These are phyloP conservation scores for Xenops minutus DNA, from an alignment of 2,797 vertebrate species.

Conservation along the genomic window DNA sequence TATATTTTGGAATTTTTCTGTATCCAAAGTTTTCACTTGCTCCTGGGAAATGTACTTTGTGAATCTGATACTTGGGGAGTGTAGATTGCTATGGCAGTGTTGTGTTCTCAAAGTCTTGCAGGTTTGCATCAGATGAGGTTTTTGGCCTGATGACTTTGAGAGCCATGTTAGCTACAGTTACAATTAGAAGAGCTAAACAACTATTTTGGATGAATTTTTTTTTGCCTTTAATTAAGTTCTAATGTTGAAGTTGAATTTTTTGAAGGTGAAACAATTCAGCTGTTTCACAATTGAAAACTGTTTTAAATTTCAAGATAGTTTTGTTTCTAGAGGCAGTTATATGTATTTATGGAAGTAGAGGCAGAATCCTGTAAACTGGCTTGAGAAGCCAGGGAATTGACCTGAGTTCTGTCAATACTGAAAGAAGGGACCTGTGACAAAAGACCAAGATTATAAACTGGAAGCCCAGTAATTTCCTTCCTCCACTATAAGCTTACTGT, in stretches of 20 bases:
- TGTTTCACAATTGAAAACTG: not conserved
- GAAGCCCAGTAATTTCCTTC: not conserved
- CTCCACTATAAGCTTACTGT: not conserved
- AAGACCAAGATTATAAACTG: not conserved
- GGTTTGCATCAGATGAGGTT: not conserved
- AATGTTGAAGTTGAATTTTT: not conserved
- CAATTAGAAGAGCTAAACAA: not conserved
- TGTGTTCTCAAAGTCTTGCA: not conserved
- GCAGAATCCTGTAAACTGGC: not conserved
- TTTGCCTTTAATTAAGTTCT: not conserved
- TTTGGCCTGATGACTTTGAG: not conserved
- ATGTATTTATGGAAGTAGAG: not conserved
- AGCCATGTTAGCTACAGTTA: not conserved
- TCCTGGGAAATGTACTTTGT: not conserved
- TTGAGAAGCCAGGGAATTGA: not conserved
- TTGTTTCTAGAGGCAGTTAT: not conserved
- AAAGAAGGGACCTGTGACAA: not conserved
- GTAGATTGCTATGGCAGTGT: not conserved
- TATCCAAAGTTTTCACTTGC: not conserved
- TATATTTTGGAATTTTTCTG: not conserved
- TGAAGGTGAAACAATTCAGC: not conserved
- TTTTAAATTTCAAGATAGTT: not conserved
- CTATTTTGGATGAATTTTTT: not conserved
- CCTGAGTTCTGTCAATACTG: not conserved
- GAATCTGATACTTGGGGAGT: not conserved